A percentile compares a stretch with the other conserved stretches of the same genome.
Evolutionary conservation across 2,888 invertebrate species (phyloP).

Genomic region (Morinoia aosen): DNA sequence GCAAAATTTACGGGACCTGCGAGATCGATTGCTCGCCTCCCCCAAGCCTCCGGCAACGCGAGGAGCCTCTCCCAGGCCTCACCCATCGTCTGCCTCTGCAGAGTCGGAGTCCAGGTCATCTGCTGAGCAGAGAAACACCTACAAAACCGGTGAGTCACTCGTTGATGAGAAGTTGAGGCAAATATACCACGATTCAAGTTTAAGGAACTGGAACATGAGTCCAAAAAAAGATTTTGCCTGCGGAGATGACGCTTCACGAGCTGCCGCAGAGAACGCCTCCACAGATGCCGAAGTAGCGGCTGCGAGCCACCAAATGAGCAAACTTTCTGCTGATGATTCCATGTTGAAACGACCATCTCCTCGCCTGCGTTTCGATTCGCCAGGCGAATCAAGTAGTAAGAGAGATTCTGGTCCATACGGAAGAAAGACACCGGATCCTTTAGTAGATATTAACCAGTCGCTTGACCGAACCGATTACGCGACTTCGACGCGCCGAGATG

Average conservation of each 20-base stretch:
- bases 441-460: constrained; percentile 44
- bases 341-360: constrained; percentile 54
- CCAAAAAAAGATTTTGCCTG: constrained; percentile 74
- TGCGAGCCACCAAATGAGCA: constrained; percentile 69
- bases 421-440: constrained; percentile 64
- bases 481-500: constrained; percentile 78
- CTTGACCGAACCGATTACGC: constrained; percentile 52
- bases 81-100: background rate
- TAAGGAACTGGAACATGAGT: constrained; percentile 76
- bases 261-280: constrained; percentile 77
- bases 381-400: constrained; percentile 43
- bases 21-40: constrained; percentile 80
- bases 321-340: constrained; percentile 71
- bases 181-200: constrained; percentile 78
- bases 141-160: constrained; percentile 70
- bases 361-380: constrained; percentile 41
- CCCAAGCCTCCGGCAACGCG: constrained; percentile 69
- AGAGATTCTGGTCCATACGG: constrained; percentile 58
- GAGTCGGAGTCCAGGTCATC: constrained; percentile 45
- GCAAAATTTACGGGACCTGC: constrained; percentile 82
- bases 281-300: constrained; percentile 77
- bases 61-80: constrained; percentile 71
- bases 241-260: constrained; percentile 76
- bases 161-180: constrained; percentile 81
- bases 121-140: constrained; percentile 10